phyloP scores from a whole-genome alignment of 2,888 invertebrate species.

The Gerris lacustris region DNA sequence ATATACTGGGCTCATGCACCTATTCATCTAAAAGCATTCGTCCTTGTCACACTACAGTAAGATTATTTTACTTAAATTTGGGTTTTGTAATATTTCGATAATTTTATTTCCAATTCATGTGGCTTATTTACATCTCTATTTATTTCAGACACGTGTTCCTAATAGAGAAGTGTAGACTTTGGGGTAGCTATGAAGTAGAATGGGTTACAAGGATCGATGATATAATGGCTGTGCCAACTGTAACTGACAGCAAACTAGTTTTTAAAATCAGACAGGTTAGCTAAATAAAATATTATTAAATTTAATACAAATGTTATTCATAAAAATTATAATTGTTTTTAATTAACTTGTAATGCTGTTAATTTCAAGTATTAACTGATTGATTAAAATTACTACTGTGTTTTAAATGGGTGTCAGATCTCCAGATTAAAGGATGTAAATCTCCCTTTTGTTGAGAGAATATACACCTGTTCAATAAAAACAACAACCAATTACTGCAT shows the following conservation, averaged over 20 bases:
- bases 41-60: conserved; percentile 58
- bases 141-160: conserved; percentile 55
- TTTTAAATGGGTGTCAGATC: too few species aligned
- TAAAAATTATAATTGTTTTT: neutral
- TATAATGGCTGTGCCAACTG: conserved; percentile 52
- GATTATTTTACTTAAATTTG: conserved; percentile 29
- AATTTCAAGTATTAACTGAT: neutral
- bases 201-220: conserved; percentile 62
- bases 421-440: too few species aligned
- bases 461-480: too few species aligned
- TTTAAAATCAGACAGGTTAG: conserved; percentile 61
- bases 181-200: conserved; percentile 63
- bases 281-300: conserved; percentile 18
- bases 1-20: conserved; percentile 59
- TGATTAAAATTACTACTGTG: too few species aligned
- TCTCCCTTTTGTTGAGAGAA: too few species aligned
- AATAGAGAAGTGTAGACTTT: conserved; percentile 53
- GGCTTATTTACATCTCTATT: neutral
- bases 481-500: too few species aligned
- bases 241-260: conserved; percentile 48
- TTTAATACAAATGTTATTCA: neutral
- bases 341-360: neutral
- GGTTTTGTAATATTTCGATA: neutral
- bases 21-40: conserved; percentile 49
- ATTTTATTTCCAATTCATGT: too few species aligned